These are phyloP conservation scores for Castor canadensis DNA, from an alignment of 2,113 vertebrate species.

Conservation along the genomic window DNA sequence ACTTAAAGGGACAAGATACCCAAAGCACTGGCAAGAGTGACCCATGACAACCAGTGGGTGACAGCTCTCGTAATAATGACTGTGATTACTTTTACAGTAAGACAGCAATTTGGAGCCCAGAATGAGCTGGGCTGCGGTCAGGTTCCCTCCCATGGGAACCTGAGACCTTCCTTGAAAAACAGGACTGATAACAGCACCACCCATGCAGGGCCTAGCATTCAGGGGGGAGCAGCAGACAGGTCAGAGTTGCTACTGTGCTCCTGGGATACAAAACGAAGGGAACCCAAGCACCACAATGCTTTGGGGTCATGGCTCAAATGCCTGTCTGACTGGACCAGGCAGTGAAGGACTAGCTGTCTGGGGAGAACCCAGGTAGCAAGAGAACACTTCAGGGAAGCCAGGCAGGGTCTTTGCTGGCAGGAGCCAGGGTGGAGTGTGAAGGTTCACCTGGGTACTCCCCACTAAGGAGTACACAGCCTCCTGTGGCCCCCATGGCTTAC, in stretches of 20 bases:
- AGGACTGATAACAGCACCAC: not conserved
- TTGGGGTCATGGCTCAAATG: not conserved
- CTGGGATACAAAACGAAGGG: not conserved
- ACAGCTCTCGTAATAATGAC: fast-evolving
- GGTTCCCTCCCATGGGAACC: no score
- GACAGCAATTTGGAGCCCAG: not conserved
- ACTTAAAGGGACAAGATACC: not conserved
- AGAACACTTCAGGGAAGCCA: not conserved
- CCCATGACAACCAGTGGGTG: not conserved
- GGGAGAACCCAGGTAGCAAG: not conserved
- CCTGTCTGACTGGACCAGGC: not conserved
- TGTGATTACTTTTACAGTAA: no score
- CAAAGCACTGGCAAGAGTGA: not conserved
- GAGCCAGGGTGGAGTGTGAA: fast-evolving
- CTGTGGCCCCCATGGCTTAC: not conserved
- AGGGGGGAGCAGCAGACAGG: not conserved
- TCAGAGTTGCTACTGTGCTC: no score
- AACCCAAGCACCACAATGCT: not conserved
- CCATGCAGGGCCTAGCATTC: not conserved
- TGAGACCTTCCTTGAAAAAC: not conserved
- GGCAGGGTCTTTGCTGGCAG: not conserved
- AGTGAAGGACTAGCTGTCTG: not conserved
- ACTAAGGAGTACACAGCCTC: not conserved
- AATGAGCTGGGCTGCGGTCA: not conserved
- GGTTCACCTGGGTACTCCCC: not conserved